Evolutionary conservation across 2,113 vertebrate genomes (phyloP).

Genomic region (Haplochromis burtoni): DNA sequence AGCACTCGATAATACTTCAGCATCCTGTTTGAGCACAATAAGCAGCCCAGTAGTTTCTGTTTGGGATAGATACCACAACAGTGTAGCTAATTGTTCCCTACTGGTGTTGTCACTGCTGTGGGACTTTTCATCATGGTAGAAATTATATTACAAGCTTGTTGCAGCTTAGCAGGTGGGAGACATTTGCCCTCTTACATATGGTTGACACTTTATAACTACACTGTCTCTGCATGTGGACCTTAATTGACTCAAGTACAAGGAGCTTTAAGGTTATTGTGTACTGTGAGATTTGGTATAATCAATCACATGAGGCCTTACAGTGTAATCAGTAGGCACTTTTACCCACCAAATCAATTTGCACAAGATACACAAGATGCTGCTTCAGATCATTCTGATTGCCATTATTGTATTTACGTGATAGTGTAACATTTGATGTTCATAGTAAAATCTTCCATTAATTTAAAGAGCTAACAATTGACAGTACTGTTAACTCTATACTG

Average conservation of each 20-base stretch:
- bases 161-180: background rate
- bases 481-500: background rate
- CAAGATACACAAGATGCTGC: background rate
- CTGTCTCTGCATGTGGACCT: background rate
- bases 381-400: background rate
- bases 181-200: background rate
- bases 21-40: background rate
- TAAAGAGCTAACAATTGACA: background rate
- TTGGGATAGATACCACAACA: background rate
- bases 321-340: background rate
- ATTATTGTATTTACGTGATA: background rate
- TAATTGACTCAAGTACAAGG: background rate
- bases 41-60: background rate
- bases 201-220: background rate
- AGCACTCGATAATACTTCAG: background rate
- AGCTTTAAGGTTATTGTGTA: background rate
- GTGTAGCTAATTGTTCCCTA: background rate
- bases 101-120: background rate
- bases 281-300: background rate
- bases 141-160: background rate
- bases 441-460: conserved; percentile 17
- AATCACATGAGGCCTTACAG: background rate
- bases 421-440: background rate
- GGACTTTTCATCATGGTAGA: background rate
- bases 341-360: background rate